A percentile compares a stretch with the other conserved stretches of the same genome.
Evolutionary conservation across 2,113 vertebrate species (phyloP).

Genomic region (Petrocephalus microphthalmus): DNA sequence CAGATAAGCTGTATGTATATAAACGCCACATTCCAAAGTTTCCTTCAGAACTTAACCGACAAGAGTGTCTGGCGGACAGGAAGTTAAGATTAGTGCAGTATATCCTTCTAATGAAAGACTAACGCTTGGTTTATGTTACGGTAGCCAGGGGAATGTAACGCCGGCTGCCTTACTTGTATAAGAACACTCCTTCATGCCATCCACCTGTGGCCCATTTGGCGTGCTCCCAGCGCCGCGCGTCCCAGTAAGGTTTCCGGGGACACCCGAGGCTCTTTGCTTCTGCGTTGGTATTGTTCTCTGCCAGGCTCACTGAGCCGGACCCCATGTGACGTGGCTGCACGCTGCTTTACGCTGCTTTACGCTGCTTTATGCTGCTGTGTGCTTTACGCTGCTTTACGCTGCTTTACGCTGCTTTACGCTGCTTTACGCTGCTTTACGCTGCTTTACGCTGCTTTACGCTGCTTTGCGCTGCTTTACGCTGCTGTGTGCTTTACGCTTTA

Average conservation of each 20-base stretch:
- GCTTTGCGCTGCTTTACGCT: too few relatives aligned
- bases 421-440: too few relatives aligned
- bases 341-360: background rate
- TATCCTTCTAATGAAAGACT: background rate
- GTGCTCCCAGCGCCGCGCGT: background rate
- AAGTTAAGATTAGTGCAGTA: background rate
- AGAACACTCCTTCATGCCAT: background rate
- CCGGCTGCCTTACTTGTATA: background rate
- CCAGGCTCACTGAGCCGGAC: background rate
- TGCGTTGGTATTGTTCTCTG: background rate
- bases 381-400: too few relatives aligned
- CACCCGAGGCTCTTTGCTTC: background rate
- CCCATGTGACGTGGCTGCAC: background rate
- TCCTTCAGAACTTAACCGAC: background rate
- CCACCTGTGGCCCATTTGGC: background rate
- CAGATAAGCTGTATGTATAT: background rate
- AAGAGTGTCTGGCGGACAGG: background rate
- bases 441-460: too few relatives aligned
- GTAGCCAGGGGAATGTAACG: background rate
- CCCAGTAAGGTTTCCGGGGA: background rate
- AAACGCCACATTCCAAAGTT: background rate
- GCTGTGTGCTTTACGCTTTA: too few relatives aligned
- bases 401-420: too few relatives aligned
- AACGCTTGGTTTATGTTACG: background rate
- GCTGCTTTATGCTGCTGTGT: too few relatives aligned